Percentiles rank a stretch among this genome's conserved stretches.
Conservation (phyloP, 2,888 invertebrate species). For the Ditula angustiorana region DNA sequence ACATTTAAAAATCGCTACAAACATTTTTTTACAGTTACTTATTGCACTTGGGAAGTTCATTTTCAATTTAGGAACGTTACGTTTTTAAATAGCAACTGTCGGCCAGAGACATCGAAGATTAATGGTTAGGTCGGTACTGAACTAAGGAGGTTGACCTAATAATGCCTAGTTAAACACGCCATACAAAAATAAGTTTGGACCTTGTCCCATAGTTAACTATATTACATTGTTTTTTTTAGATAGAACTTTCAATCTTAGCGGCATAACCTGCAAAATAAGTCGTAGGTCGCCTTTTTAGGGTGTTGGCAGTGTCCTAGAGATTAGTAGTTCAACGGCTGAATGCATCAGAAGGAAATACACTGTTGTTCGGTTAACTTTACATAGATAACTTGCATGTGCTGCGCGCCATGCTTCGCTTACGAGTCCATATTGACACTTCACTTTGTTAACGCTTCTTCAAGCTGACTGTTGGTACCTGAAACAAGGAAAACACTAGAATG, state of each 20-base stretch:
- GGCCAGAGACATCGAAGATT: slow-evolving; percentile 8
- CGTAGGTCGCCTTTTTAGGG: neutral
- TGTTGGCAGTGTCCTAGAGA: neutral
- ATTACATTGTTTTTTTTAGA: neutral
- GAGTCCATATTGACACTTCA: slow-evolving; percentile 82
- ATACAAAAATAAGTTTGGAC: slow-evolving; percentile 1
- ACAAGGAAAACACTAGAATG: slow-evolving; percentile 36
- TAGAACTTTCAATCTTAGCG: neutral
- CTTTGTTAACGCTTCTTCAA: slow-evolving; percentile 70
- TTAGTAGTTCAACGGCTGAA: slow-evolving; percentile 15
- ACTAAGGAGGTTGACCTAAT: neutral
- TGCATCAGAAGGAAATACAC: slow-evolving; percentile 51
- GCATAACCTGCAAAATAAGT: neutral
- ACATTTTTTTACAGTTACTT: slow-evolving; percentile 31
- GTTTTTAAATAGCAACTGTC: slow-evolving; percentile 36
- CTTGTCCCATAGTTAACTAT: neutral
- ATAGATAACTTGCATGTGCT: slow-evolving; percentile 60
- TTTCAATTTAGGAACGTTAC: slow-evolving; percentile 35
- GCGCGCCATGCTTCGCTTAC: slow-evolving; percentile 74
- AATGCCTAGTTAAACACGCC: neutral
- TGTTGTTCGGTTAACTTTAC: slow-evolving; percentile 55
- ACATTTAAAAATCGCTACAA: slow-evolving; percentile 37
- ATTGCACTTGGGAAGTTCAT: slow-evolving; percentile 34
- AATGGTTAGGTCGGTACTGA: neutral
- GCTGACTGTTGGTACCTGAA: slow-evolving; percentile 63